Percentiles rank a stretch among this genome's conserved stretches.
Conservation (phyloP, 2,888 invertebrate genomes). For the Parochlus steinenii region DNA sequence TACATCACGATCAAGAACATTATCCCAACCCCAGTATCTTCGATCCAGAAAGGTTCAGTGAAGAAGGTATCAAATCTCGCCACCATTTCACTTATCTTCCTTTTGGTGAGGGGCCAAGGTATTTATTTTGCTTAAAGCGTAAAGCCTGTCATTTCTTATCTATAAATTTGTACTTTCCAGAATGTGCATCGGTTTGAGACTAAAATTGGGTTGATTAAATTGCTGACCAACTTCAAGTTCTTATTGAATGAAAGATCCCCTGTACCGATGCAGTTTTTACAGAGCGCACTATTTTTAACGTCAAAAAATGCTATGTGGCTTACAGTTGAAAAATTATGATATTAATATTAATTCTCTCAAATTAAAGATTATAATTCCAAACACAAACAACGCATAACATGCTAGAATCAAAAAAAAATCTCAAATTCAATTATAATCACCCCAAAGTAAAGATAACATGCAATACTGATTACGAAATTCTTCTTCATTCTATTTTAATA, state of each 20-base stretch:
- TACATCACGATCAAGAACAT: slow-evolving; percentile 27
- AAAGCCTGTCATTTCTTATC: background rate
- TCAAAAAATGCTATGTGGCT: slow-evolving; percentile 8
- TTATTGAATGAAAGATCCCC: background rate
- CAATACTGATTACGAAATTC: too few relatives aligned
- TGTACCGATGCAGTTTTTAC: slow-evolving; percentile 8
- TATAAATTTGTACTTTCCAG: background rate
- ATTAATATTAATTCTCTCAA: background rate
- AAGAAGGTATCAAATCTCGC: slow-evolving; percentile 21
- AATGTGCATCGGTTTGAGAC: slow-evolving; percentile 10
- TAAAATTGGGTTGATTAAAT: slow-evolving; percentile 12
- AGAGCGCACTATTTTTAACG: background rate
- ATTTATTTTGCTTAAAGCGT: background rate
- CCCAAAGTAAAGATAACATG: too few relatives aligned
- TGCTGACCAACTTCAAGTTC: background rate
- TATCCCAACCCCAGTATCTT: slow-evolving; percentile 27
- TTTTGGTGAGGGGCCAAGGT: background rate
- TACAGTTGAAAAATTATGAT: slow-evolving; percentile 3
- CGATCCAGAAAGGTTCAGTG: slow-evolving; percentile 26
- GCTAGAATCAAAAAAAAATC: too few relatives aligned
- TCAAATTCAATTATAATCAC: too few relatives aligned
- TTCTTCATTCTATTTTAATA: too few relatives aligned
- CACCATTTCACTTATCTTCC: background rate
- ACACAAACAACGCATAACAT: too few relatives aligned
- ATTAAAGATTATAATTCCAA: too few relatives aligned